Evolutionary conservation across 2,113 vertebrate species (phyloP).

Genomic region (Naja naja): DNA sequence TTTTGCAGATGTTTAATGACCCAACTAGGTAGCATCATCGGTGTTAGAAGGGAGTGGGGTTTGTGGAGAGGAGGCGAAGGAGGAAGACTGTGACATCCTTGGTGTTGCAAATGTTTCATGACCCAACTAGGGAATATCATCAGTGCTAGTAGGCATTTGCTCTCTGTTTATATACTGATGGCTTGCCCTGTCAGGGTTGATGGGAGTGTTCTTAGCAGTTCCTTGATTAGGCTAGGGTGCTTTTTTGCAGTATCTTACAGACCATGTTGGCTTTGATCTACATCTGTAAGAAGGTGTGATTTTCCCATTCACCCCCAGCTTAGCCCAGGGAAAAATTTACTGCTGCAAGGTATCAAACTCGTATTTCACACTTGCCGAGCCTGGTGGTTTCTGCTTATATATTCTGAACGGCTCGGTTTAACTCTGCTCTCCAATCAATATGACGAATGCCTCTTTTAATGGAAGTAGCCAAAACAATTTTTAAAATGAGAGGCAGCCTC

Average conservation of each 20-base stretch:
- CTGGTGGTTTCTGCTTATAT: background rate
- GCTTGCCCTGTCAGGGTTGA: no score
- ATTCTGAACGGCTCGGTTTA: background rate
- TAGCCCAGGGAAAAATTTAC: background rate
- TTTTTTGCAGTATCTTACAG: background rate
- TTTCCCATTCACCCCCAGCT: background rate
- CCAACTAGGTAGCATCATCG: no score
- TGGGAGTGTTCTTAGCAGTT: no score
- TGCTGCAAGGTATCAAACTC: background rate
- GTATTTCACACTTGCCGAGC: rapidly evolving
- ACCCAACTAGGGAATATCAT: no score
- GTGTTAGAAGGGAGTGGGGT: no score
- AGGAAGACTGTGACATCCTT: no score
- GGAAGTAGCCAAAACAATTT: background rate
- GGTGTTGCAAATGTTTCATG: no score
- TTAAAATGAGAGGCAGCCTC: background rate
- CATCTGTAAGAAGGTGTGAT: background rate
- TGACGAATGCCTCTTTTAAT: background rate
- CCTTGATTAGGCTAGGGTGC: no score
- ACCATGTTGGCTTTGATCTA: background rate
- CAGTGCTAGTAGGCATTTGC: no score
- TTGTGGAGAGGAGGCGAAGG: no score
- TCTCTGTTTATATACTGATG: no score
- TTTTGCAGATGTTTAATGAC: no score
- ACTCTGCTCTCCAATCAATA: background rate